phyloP scores from a whole-genome alignment of 2,888 invertebrate species.

The Ceriagrion tenellum region DNA sequence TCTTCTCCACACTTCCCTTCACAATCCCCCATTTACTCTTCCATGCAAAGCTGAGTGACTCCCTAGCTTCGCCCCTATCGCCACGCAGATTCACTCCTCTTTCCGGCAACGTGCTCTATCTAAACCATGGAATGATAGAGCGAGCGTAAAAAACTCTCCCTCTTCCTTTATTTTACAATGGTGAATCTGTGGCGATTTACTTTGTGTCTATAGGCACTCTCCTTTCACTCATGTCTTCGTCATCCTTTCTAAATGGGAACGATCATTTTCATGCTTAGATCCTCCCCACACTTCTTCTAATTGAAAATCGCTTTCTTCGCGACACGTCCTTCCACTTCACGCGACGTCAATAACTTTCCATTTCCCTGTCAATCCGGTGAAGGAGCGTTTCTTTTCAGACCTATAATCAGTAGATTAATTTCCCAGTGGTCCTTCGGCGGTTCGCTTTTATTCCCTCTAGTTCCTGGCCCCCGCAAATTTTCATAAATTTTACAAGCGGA shows the following conservation, averaged over 20 bases:
- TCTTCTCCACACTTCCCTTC: too few species aligned
- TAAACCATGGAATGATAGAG: background rate
- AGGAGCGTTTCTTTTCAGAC: background rate
- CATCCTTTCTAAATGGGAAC: too few species aligned
- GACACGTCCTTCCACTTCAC: background rate
- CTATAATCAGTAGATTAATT: background rate
- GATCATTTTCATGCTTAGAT: background rate
- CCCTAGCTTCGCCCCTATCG: background rate
- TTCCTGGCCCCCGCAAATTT: too few species aligned
- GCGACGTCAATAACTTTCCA: background rate
- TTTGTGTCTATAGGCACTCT: background rate
- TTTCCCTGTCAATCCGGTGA: background rate
- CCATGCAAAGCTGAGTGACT: background rate
- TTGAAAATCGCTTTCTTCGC: background rate
- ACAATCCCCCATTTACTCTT: background rate
- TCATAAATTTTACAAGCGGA: too few species aligned
- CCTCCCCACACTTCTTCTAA: background rate
- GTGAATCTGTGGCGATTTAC: background rate
- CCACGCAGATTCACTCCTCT: background rate
- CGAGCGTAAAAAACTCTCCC: background rate
- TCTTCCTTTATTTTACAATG: too few species aligned
- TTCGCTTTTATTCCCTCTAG: too few species aligned
- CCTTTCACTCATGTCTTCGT: background rate
- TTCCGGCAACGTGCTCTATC: background rate
- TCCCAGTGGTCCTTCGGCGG: too few species aligned